phyloP scores from a whole-genome alignment of 2,888 invertebrate species.

The Trachelus stipa region DNA sequence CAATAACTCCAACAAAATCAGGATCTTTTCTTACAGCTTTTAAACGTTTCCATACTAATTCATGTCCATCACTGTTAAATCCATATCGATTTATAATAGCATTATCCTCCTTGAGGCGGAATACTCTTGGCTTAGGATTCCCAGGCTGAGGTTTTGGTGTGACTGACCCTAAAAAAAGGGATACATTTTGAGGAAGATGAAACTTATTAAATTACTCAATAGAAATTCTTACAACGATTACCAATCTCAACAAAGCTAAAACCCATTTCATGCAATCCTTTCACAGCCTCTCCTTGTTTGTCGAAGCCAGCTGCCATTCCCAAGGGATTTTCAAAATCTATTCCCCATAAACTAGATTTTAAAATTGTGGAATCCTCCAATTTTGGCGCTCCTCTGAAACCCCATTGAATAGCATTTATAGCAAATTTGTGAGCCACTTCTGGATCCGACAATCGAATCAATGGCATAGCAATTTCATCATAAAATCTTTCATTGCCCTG shows the following conservation, averaged over 20 bases:
- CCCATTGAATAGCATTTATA: slow-evolving; percentile 80
- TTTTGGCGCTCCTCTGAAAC: slow-evolving; percentile 74
- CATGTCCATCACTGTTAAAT: slow-evolving; percentile 96
- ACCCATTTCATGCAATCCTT: slow-evolving; percentile 84
- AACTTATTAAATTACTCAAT: slow-evolving; percentile 13
- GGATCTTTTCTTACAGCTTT: slow-evolving; percentile 69
- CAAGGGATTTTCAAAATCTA: slow-evolving; percentile 86
- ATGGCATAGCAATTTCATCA: slow-evolving; percentile 77
- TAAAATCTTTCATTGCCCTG: slow-evolving; percentile 86
- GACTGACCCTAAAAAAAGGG: slow-evolving; percentile 72
- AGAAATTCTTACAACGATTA: slow-evolving; percentile 18
- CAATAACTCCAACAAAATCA: slow-evolving; percentile 76
- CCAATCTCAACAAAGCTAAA: slow-evolving; percentile 98
- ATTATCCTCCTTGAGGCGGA: slow-evolving; percentile 84
- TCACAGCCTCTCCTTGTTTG: slow-evolving; percentile 93
- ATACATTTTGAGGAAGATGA: not conserved
- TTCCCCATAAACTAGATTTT: slow-evolving; percentile 77
- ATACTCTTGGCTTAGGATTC: slow-evolving; percentile 93
- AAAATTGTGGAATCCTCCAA: slow-evolving; percentile 74
- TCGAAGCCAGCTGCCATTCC: slow-evolving; percentile 99
- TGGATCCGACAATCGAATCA: slow-evolving; percentile 78
- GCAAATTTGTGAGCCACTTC: slow-evolving; percentile 88
- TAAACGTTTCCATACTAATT: slow-evolving; percentile 77
- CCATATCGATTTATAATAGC: slow-evolving; percentile 97
- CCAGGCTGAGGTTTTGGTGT: slow-evolving; percentile 95